These are phyloP conservation scores for Alauda arvensis DNA, from an alignment of 2,797 vertebrate species.

Conservation along the genomic window DNA sequence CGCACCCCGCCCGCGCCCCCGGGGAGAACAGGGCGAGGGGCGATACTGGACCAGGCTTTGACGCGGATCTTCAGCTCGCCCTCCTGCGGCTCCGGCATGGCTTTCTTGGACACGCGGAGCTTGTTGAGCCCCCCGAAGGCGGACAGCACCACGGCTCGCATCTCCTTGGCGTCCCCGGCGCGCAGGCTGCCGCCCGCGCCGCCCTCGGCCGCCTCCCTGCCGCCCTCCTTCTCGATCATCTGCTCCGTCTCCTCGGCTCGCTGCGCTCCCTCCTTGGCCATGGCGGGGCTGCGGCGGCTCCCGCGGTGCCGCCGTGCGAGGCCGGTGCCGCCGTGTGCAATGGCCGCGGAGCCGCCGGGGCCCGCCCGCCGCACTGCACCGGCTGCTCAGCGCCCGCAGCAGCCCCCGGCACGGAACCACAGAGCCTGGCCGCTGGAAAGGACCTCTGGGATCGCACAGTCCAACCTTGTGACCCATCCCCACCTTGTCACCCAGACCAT, in stretches of 20 bases:
- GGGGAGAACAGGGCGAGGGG: not conserved
- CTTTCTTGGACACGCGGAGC: slow-evolving; percentile 87
- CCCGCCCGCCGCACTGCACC: not conserved
- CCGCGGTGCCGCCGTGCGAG: slow-evolving; percentile 18
- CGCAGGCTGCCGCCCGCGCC: slow-evolving; percentile 37
- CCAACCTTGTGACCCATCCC: not conserved
- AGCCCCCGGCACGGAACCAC: not conserved
- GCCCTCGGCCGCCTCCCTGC: slow-evolving; percentile 71
- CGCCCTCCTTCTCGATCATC: slow-evolving; percentile 85
- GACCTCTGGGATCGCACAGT: not conserved
- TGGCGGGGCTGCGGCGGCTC: slow-evolving; percentile 56
- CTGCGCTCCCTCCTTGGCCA: slow-evolving; percentile 89
- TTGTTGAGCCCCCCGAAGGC: slow-evolving; percentile 95
- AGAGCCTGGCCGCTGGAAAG: accelerated
- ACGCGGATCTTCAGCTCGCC: slow-evolving; percentile 94
- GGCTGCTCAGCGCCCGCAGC: not conserved
- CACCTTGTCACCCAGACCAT: not conserved
- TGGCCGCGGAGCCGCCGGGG: slow-evolving; percentile 28
- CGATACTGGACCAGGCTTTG: slow-evolving; percentile 87
- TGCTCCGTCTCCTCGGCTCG: slow-evolving; percentile 90
- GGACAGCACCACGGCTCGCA: slow-evolving; percentile 89
- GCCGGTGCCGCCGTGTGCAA: slow-evolving; percentile 23
- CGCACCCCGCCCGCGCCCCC: not conserved
- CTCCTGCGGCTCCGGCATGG: slow-evolving; percentile 92
- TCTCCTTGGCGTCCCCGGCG: slow-evolving; percentile 82